Evolutionary conservation across 2,113 vertebrate species (phyloP), one percentile per base, ranked within the genome.

Genomic region (Neogale vison): DNA sequence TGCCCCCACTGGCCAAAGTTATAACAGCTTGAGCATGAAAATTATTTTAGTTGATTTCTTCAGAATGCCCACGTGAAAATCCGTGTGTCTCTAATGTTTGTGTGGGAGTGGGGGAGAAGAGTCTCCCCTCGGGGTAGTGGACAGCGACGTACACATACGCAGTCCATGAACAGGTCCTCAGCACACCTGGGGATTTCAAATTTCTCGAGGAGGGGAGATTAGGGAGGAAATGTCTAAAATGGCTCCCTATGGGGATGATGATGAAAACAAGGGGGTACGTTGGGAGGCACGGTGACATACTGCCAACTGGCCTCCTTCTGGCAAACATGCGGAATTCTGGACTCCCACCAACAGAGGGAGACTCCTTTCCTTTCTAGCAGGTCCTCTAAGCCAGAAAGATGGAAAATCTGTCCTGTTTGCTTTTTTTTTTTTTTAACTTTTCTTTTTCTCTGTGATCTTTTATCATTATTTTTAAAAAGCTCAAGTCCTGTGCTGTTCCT

Each of bases 281-380:
- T 24, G 59, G 21, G 84, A 45, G 87, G 26, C 3, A 3, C 2
- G 1, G 14, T 57, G 63, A 6, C 39, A 0, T 0, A 4, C 45
- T 61, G 17, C n/a, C 36, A 23, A 61, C 7, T 21, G 10, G 29
- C 55, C 15, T 76, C 52, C 80, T 72, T 21, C 29, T 2, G 0
- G 10, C 31, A 76, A 63, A 45, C 2, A 26, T 24, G 7, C 0
- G 4, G 9, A 26, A 24, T 9, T 95, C 95, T 31, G 10, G 4
- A 18, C 6, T 85, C 23, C 85, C 61, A 23, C 92, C 85, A 67
- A 96, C 67, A 95, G 88, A 69, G 74, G 84, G 85, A 52, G 92
- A 84, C 65, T 24, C 24, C 34, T n/a, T 92, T 88, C 63, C 26
- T 81, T 88, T 88, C 47, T 65, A 11, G 12, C 15, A 21, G 76